Base-by-base conservation (phyloP, 2,888 invertebrate species). In the Coenonympha glycerion region DNA sequence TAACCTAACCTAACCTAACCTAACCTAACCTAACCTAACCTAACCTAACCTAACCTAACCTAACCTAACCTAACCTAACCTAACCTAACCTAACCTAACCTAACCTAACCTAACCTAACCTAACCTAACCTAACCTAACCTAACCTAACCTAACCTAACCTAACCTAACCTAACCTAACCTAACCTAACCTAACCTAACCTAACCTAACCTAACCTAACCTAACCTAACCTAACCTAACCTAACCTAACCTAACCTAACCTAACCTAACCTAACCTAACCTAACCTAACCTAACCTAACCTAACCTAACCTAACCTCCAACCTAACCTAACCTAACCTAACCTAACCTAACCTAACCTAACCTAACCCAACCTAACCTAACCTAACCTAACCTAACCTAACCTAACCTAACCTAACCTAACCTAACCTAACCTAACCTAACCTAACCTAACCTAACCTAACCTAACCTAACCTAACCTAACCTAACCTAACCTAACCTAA, bases 1-100 rank as follows among this genome's bases (percentile, higher is more conserved):
- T 39, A 39, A 39, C 39, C 39, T 39, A 39, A 39, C 39, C 39
- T 39, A 39, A 39, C 39, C 39, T 39, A 39, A 39, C 39, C 39
- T 39, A 39, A 39, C 39, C 39, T 39, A 39, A 39, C 39, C 39
- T 39, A 39, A 39, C 39, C 24, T 39, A 24, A 24, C 39, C 39
- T 39, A 39, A 39, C 39, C 39, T 24, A 39, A 24, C 39, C 39
- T 24, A 39, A 39, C 39, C 39, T 39, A 39, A 39, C 39, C 39
- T 39, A 39, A 39, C 39, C 39, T 39, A 39, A 39, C 39, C 39
- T 39, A 39, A 39, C 39, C 39, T 39, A 39, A 39, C 39, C 39
- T 39, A 39, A 39, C 39, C 39, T 39, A 39, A 39, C 39, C 39
- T 39, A 39, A 39, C 39, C 39, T 39, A 39, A 39, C 39, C 39